Conservation (phyloP, 2,888 invertebrate species). For the Antheraea assamensis region DNA sequence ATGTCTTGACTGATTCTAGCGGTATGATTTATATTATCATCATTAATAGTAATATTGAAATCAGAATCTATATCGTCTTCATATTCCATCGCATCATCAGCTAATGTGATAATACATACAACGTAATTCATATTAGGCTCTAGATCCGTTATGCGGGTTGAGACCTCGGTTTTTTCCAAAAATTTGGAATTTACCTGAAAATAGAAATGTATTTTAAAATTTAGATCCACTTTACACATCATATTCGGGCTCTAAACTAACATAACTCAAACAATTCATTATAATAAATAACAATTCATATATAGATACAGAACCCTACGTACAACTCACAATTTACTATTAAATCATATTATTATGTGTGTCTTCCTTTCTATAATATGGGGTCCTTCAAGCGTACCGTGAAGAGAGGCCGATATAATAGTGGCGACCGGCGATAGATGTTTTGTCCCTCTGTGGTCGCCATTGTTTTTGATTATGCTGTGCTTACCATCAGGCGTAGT, state of each 20-base stretch:
- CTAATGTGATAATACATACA: conserved; percentile 66
- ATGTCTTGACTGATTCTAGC: conserved; percentile 62
- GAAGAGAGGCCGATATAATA: too few relatives aligned
- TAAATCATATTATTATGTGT: too few relatives aligned
- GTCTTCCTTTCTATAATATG: too few relatives aligned
- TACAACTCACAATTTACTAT: too few relatives aligned
- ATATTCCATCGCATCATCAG: conserved; percentile 59
- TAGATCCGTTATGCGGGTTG: conserved; percentile 61
- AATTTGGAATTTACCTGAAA: conserved; percentile 71
- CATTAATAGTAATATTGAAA: conserved; percentile 48
- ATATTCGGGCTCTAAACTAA: background rate
- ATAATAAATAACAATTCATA: too few relatives aligned
- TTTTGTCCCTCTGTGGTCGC: too few relatives aligned
- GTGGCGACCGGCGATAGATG: too few relatives aligned
- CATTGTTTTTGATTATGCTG: too few relatives aligned
- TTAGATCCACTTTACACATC: background rate
- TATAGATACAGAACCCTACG: too few relatives aligned
- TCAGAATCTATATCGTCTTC: conserved; percentile 46
- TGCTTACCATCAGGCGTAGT: too few relatives aligned
- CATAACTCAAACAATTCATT: too few relatives aligned
- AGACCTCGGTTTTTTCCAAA: conserved; percentile 65
- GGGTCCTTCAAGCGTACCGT: too few relatives aligned
- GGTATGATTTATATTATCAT: conserved; percentile 51
- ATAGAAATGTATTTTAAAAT: background rate
- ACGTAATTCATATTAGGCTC: conserved; percentile 65